A percentile compares a stretch with the other conserved stretches of the same genome.
Conservation (phyloP, 2,888 invertebrate genomes). For the Dicyrtomina minuta region DNA sequence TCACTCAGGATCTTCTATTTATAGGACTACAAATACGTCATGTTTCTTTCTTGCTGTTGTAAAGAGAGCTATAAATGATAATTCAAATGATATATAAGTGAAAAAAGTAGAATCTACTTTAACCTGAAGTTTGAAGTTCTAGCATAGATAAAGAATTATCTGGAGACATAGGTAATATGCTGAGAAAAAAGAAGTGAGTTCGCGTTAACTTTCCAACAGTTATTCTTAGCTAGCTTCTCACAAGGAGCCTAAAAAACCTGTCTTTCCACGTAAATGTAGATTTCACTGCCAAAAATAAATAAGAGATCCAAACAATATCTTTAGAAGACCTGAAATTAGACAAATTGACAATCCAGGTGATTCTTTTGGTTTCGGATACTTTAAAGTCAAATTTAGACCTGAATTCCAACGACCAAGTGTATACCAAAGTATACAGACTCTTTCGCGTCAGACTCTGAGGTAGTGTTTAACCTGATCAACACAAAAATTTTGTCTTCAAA, state of each 20-base stretch:
- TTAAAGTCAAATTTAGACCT: too few species aligned
- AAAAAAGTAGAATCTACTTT: constrained; percentile 57
- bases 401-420: too few species aligned
- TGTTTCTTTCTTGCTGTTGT: constrained; percentile 32
- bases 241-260: constrained; percentile 23
- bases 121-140: constrained; percentile 57
- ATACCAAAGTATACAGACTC: too few species aligned
- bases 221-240: too few species aligned
- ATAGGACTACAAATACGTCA: constrained; percentile 24
- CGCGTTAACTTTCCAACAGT: not conserved
- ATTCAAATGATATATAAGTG: constrained; percentile 28
- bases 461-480: not conserved
- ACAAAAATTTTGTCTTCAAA: not conserved
- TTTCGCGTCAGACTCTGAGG: not conserved
- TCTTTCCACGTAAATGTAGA: constrained; percentile 32
- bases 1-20: constrained; percentile 11
- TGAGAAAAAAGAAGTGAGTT: not conserved
- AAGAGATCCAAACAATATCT: constrained; percentile 27
- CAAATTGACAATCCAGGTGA: not conserved
- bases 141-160: too few species aligned
- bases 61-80: constrained; percentile 13
- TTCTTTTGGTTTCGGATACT: not conserved
- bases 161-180: too few species aligned
- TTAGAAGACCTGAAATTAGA: constrained; percentile 17
- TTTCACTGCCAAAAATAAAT: constrained; percentile 24